Percentiles rank a stretch among this genome's conserved stretches.
These are phyloP conservation scores for Perca schrenkii DNA, from an alignment of 2,113 vertebrate genomes.

Conservation along the genomic window DNA sequence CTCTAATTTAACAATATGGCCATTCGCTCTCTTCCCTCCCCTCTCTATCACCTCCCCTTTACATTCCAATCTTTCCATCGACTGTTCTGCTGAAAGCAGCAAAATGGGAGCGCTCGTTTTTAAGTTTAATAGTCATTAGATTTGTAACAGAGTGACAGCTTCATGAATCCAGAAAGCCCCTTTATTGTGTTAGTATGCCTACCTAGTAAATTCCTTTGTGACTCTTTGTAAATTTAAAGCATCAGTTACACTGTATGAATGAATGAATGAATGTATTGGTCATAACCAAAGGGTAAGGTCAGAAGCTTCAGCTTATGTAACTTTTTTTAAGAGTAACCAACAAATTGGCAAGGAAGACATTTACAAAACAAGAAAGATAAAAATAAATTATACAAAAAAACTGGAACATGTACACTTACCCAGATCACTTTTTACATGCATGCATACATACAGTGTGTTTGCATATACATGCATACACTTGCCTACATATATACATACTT, in stretches of 20 bases:
- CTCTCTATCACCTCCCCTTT: constrained; percentile 35
- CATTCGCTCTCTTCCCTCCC: constrained; percentile 14
- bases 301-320: no score
- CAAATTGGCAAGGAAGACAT: no score
- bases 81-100: constrained; percentile 81
- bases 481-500: no score
- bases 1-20: constrained; percentile 81
- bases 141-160: constrained; percentile 73
- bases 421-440: no score
- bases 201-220: constrained; percentile 80
- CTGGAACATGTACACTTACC: no score
- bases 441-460: no score
- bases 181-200: constrained; percentile 72
- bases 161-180: constrained; percentile 67
- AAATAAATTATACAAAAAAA: no score
- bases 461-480: no score
- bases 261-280: no score
- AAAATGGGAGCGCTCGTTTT: constrained; percentile 75
- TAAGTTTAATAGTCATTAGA: constrained; percentile 80
- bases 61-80: constrained; percentile 57
- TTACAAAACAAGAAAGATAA: no score
- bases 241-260: constrained; percentile 70
- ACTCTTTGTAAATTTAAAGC: constrained; percentile 78
- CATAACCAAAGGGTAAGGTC: no score
- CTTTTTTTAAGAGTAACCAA: no score